Evolutionary conservation across 2,888 invertebrate genomes (phyloP), one percentile per base, ranked within the genome.

Genomic region (Agapetus fuscipes): DNA sequence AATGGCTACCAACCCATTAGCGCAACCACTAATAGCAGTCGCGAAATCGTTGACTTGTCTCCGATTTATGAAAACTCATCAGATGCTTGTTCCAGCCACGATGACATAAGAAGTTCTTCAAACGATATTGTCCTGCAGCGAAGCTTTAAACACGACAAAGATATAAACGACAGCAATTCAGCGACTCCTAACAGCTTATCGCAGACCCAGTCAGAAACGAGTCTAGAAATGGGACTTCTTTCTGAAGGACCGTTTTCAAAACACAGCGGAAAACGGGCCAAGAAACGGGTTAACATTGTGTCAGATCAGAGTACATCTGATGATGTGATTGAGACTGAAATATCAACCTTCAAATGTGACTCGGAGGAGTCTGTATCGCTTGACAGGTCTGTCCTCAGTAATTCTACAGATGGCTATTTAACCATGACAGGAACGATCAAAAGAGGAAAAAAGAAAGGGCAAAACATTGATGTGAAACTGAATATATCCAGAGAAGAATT

Each of bases 381-480:
- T 30, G 74, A 76, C 49, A 66, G 67, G 45, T 76, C 74, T 33
- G 60, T 60, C 35, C 56, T 75, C n/a, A 66, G 71, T 20, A 67
- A 68, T 37, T 64, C 66, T 2, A 66, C 64, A 51, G 76, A 77
- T 48, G 68, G 71, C 14, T 79, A 78, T 52, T 62, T 82, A 30
- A 82, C 80, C 2, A 76, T 78, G 76, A 77, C 77, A 1, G 83
- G 83, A 4, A 83, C 83, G 6, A 80, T 83, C 7, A 81, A 80
- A 53, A 64, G 81, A 33, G 80, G 82, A 1, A 75, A 78, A 51
- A 79, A 82, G 55, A 78, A 80, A 51, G 81, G 81, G 0, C 80
- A 81, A 53, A 78, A 74, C 55, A 73, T 81, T 43, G 80, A 83
- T 61, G 76, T 83, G 1, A 78, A 78, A 56, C 66, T 83, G 5